A percentile compares a stretch with the other conserved stretches of the same genome.
phyloP scores from a whole-genome alignment of 2,797 vertebrate species.

The Arrhamphus sclerolepis region DNA sequence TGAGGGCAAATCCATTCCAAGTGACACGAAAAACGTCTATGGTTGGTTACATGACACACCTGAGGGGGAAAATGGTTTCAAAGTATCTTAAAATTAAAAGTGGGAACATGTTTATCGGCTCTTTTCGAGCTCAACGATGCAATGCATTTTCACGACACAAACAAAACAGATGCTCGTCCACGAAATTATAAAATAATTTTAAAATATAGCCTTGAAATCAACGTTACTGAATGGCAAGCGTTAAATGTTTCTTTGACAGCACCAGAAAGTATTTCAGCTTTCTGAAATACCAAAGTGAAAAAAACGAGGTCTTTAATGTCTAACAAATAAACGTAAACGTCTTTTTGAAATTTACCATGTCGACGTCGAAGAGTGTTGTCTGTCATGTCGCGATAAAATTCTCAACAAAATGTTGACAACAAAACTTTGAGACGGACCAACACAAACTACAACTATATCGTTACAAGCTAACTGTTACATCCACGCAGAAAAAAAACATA shows the following conservation, averaged over 20 bases:
- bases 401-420: background rate
- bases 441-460: background rate
- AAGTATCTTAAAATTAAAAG: background rate
- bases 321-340: background rate
- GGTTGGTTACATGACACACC: conserved; percentile 16
- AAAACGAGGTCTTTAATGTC: background rate
- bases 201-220: too few relatives aligned
- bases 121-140: too few relatives aligned
- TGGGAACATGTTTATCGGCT: too few relatives aligned
- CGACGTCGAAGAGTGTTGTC: background rate
- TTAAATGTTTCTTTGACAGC: too few relatives aligned
- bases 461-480: too few relatives aligned
- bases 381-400: conserved; percentile 15
- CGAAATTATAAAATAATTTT: too few relatives aligned
- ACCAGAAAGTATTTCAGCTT: too few relatives aligned
- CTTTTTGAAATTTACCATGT: conserved; percentile 39
- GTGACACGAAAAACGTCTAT: background rate
- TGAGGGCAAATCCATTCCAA: conserved; percentile 42
- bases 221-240: too few relatives aligned
- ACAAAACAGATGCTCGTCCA: too few relatives aligned
- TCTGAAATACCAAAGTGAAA: background rate
- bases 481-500: conserved; percentile 36
- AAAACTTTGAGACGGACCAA: background rate
- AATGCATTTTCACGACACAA: too few relatives aligned
- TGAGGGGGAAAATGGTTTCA: conserved; percentile 9